Conservation (phyloP, 2,797 vertebrate genomes). For the Eutrigla gurnardus region DNA sequence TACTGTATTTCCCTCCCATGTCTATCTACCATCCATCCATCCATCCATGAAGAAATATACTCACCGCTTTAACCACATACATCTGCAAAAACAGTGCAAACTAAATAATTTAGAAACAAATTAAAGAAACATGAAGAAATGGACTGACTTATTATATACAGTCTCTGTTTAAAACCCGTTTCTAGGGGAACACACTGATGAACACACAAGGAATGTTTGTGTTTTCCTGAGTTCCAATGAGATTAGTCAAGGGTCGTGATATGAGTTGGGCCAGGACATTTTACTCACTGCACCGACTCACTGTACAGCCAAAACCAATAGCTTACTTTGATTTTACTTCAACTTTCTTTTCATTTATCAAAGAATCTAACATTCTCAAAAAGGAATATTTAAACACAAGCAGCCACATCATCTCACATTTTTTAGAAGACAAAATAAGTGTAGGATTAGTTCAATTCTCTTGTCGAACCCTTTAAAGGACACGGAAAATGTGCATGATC, state of each 20-base stretch:
- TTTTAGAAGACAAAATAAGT: conserved; percentile 34
- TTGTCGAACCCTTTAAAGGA: conserved; percentile 38
- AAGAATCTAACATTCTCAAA: neutral
- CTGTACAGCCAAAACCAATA: neutral
- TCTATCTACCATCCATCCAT: neutral
- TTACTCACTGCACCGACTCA: neutral
- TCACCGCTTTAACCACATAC: neutral
- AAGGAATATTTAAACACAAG: neutral
- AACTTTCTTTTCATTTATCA: neutral
- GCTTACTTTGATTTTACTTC: neutral
- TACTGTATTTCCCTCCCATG: neutral
- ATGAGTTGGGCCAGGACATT: neutral
- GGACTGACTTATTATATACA: neutral
- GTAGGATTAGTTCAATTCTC: conserved; percentile 47
- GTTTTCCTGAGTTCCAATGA: neutral
- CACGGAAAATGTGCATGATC: conserved; percentile 52
- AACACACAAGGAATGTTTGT: neutral
- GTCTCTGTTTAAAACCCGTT: neutral
- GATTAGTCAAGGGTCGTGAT: neutral
- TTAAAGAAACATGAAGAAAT: neutral
- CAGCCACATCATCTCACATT: neutral
- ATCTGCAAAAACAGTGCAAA: neutral
- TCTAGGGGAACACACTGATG: neutral
- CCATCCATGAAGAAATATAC: neutral
- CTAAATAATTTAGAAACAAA: neutral